Evolutionary conservation across 2,797 vertebrate species (phyloP).

Genomic region (Falco cherrug): DNA sequence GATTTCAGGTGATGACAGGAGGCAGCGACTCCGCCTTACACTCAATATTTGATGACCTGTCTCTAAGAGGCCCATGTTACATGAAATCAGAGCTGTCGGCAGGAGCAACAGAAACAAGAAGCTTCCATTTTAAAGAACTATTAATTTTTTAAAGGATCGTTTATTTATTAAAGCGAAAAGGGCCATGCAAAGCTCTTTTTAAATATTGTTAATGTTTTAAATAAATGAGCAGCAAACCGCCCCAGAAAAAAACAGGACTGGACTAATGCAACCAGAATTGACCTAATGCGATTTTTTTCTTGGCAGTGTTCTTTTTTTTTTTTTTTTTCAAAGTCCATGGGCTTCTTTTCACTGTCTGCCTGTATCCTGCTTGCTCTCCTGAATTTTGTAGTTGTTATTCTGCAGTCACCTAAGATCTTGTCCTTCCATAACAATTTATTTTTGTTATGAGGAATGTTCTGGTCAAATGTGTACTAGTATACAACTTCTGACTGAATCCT

Average conservation of each 20-base stretch:
- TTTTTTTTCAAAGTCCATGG: not conserved
- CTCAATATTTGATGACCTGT: not conserved
- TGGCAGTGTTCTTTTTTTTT: rapidly evolving
- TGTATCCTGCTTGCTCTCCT: not conserved
- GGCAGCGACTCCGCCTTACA: not conserved
- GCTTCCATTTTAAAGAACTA: not conserved
- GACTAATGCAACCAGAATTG: not conserved
- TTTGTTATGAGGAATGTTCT: not conserved
- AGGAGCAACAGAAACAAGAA: not conserved
- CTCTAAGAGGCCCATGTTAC: not conserved
- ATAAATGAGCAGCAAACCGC: not conserved
- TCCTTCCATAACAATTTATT: not conserved
- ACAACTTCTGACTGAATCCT: not conserved
- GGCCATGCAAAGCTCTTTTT: not conserved
- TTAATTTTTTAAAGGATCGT: slow-evolving; percentile 27
- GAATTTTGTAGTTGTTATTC: not conserved
- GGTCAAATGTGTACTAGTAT: not conserved
- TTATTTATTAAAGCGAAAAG: slow-evolving; percentile 46
- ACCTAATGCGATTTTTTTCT: not conserved
- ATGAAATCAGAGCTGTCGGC: slow-evolving; percentile 2
- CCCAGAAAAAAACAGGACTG: not conserved
- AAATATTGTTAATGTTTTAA: not conserved
- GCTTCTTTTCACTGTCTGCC: not conserved
- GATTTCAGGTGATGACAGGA: not conserved
- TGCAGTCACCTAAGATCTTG: not conserved